phyloP scores from a whole-genome alignment of 2,888 invertebrate genomes.

The Limulus polyphemus region DNA sequence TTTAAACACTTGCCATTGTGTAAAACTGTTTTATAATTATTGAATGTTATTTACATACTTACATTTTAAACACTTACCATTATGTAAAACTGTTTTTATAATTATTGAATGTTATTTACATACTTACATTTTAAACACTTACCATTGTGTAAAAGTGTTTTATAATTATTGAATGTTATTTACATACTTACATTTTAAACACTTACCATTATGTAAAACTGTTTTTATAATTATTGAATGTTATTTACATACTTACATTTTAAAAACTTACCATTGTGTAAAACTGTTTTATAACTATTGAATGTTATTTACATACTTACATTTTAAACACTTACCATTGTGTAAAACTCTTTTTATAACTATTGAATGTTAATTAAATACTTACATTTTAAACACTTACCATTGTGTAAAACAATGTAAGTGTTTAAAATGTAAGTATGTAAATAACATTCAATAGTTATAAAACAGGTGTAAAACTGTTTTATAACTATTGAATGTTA shows the following conservation, averaged over 20 bases:
- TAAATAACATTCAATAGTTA: no score
- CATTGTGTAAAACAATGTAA: constrained; percentile 19
- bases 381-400: constrained; percentile 9
- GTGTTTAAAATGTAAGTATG: no score
- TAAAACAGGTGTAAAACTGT: no score
- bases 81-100: constrained; percentile 11
- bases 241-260: no score
- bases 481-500: no score
- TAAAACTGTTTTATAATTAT: constrained; percentile 8
- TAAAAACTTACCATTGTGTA: constrained; percentile 17
- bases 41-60: no score
- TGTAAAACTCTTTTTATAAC: constrained; percentile 7
- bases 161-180: no score
- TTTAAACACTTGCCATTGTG: constrained; percentile 15
- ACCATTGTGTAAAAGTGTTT: constrained; percentile 20
- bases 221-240: not conserved
- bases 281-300: constrained; percentile 5
- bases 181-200: not conserved
- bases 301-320: no score
- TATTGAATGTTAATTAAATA: no score
- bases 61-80: constrained; percentile 14
- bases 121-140: constrained; percentile 1
- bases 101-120: no score
- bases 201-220: constrained; percentile 21
- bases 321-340: constrained; percentile 15